Conservation (phyloP, 1,140 invertebrate genomes). For the Rhagoletis zephyria region DNA sequence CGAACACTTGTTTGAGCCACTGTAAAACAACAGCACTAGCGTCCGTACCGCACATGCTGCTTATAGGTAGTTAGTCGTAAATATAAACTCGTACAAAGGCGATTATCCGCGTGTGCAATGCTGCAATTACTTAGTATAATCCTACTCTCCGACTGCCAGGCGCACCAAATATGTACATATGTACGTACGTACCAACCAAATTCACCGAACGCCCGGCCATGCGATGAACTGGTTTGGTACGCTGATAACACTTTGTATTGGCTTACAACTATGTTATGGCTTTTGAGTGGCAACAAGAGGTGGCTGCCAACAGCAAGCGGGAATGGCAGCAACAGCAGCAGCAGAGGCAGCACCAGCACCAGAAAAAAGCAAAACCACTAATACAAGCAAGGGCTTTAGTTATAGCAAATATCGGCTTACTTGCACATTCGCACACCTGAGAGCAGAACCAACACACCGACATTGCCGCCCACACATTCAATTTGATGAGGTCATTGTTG, state of each 20-base stretch:
- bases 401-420: background rate
- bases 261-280: slow-evolving; percentile 40
- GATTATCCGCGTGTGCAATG: slow-evolving; percentile 32
- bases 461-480: slow-evolving; percentile 29
- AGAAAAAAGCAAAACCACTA: background rate
- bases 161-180: too few relatives aligned
- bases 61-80: slow-evolving; percentile 10
- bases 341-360: background rate
- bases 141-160: background rate
- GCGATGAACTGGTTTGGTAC: slow-evolving; percentile 44
- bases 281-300: background rate
- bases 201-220: background rate
- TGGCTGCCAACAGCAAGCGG: background rate
- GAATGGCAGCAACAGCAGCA: background rate
- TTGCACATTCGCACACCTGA: background rate
- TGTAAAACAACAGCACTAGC: too few relatives aligned
- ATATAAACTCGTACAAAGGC: slow-evolving; percentile 39
- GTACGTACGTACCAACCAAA: background rate
- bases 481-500: slow-evolving; percentile 38
- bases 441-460: background rate
- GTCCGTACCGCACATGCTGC: background rate
- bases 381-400: background rate
- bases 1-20: too few relatives aligned
- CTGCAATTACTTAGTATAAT: slow-evolving; percentile 50
- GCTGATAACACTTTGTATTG: slow-evolving; percentile 40